A percentile compares a stretch with the other conserved stretches of the same genome.
Conservation (phyloP, 2,888 invertebrate species). For the Nomada flava region DNA sequence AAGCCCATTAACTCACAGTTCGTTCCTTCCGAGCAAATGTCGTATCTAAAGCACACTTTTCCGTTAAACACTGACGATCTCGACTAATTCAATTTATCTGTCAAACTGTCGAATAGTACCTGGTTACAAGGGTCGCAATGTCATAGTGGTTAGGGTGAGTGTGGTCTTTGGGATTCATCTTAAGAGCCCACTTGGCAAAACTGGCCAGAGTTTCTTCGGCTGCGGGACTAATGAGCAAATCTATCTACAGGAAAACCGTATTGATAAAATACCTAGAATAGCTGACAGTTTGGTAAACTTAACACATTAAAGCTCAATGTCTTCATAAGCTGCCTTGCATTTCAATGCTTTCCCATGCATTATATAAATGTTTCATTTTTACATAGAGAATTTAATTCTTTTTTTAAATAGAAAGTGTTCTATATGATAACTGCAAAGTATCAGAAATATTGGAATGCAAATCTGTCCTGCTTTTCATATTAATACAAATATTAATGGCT, state of each 20-base stretch:
- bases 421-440: too few species aligned
- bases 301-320: not conserved
- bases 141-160: constrained; percentile 94
- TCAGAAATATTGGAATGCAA: too few species aligned
- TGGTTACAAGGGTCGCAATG: constrained; percentile 93
- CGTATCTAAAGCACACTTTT: constrained; percentile 65
- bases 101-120: constrained; percentile 82
- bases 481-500: not conserved
- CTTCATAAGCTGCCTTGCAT: not conserved
- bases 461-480: too few species aligned
- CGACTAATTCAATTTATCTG: too few species aligned
- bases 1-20: constrained; percentile 91
- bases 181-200: constrained; percentile 88
- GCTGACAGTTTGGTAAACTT: not conserved
- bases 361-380: too few species aligned
- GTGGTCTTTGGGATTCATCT: constrained; percentile 90
- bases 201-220: constrained; percentile 87
- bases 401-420: too few species aligned
- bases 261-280: constrained; percentile 9
- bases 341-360: too few species aligned
- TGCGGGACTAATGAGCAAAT: constrained; percentile 84
- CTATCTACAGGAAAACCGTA: constrained; percentile 77
- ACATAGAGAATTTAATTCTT: too few species aligned
- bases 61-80: too few species aligned
- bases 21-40: constrained; percentile 72